Conservation (phyloP, 2,113 vertebrate genomes). For the Globicephala melas region DNA sequence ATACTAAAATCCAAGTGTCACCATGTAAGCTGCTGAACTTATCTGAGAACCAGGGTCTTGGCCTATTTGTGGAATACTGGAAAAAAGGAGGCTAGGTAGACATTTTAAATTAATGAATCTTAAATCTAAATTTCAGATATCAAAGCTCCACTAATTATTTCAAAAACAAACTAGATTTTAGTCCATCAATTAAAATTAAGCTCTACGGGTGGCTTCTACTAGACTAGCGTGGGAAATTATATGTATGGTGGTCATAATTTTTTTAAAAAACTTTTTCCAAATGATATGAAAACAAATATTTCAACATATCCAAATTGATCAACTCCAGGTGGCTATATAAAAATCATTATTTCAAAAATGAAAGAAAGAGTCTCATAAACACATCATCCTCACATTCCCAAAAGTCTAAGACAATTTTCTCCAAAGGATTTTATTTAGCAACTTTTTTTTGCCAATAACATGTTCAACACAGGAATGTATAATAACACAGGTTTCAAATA, state of each 20-base stretch:
- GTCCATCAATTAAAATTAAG: background rate
- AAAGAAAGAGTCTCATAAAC: background rate
- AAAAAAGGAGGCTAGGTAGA: background rate
- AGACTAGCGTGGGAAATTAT: background rate
- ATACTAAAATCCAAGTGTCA: background rate
- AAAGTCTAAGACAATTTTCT: background rate
- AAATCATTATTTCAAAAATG: constrained; percentile 16
- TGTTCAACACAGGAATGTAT: background rate
- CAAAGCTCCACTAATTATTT: background rate
- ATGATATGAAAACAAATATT: background rate
- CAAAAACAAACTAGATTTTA: background rate
- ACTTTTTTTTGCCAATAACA: background rate
- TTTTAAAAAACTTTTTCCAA: background rate
- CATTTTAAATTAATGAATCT: background rate
- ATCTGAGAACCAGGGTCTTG: background rate
- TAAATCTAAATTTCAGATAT: background rate
- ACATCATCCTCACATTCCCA: background rate
- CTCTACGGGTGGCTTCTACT: background rate
- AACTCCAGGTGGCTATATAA: background rate
- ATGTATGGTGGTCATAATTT: background rate
- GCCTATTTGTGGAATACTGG: background rate
- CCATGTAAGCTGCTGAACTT: background rate
- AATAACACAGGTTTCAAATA: background rate
- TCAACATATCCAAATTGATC: background rate
- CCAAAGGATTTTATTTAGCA: background rate